Evolutionary conservation across 1,140 invertebrate species (phyloP).

Genomic region (Trichonephila clavipes): DNA sequence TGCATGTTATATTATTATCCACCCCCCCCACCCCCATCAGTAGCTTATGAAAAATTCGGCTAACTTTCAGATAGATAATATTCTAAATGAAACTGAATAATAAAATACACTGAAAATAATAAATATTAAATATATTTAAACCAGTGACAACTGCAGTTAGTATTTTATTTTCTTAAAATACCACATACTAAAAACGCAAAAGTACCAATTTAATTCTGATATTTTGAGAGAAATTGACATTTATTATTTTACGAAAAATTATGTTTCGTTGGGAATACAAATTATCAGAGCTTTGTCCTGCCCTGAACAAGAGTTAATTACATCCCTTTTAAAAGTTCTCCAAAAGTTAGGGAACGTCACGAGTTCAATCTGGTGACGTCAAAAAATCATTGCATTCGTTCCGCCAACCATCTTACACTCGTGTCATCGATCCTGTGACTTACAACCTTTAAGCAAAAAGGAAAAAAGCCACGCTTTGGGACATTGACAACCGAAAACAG

Average conservation of each 20-base stretch:
- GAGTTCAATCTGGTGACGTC: slow-evolving; percentile 17
- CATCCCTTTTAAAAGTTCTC: not conserved
- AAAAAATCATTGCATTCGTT: slow-evolving; percentile 6
- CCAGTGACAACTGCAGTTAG: no score
- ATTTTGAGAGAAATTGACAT: no score
- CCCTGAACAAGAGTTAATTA: not conserved
- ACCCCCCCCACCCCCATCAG: no score
- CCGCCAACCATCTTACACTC: not conserved
- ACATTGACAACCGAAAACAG: slow-evolving; percentile 1
- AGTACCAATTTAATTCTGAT: no score
- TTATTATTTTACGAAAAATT: not conserved
- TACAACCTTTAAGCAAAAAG: slow-evolving; percentile 39
- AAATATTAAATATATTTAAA: no score
- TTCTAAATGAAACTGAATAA: no score
- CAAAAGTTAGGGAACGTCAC: slow-evolving; percentile 19
- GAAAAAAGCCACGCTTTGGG: slow-evolving; percentile 9
- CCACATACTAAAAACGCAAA: no score
- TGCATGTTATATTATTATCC: no score
- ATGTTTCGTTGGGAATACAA: not conserved
- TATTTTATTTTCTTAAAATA: no score
- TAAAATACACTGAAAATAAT: no score
- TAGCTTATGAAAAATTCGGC: no score
- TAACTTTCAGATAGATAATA: no score
- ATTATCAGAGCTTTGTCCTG: not conserved
- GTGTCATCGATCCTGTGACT: slow-evolving; percentile 46